Conservation (phyloP, 2,113 vertebrate species). For the Sminthopsis crassicaudata region DNA sequence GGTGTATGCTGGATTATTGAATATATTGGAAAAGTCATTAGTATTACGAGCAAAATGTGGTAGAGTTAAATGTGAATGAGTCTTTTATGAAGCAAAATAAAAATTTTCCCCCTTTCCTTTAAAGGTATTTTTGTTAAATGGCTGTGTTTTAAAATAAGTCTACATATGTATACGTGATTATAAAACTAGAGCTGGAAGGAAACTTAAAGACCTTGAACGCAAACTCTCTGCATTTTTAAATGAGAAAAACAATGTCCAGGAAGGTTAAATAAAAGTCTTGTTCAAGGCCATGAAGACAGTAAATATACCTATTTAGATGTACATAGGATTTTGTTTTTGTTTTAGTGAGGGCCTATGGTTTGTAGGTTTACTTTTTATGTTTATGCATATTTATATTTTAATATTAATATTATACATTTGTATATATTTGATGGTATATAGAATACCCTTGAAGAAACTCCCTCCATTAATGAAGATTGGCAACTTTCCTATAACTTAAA, state of each 20-base stretch:
- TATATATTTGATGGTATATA: background rate
- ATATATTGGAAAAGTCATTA: background rate
- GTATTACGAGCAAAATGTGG: background rate
- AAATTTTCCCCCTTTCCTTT: slow-evolving; percentile 7
- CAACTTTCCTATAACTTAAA: background rate
- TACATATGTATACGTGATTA: background rate
- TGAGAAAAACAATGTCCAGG: background rate
- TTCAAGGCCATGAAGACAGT: background rate
- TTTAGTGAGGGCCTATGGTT: background rate
- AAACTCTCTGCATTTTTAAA: background rate
- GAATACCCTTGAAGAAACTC: background rate
- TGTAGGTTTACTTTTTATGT: background rate
- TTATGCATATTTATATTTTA: no score
- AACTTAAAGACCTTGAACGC: background rate
- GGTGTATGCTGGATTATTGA: background rate
- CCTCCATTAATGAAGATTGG: background rate
- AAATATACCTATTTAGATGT: background rate
- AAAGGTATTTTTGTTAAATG: background rate
- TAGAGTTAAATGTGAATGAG: background rate
- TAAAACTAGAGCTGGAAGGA: background rate
- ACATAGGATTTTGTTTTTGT: background rate
- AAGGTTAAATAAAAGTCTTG: background rate
- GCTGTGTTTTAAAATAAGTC: background rate
- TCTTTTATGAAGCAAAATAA: background rate
- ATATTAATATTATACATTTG: no score